A percentile compares a stretch with the other conserved stretches of the same genome.
Conservation (phyloP, 2,113 vertebrate species). For the Odocoileus virginianus region DNA sequence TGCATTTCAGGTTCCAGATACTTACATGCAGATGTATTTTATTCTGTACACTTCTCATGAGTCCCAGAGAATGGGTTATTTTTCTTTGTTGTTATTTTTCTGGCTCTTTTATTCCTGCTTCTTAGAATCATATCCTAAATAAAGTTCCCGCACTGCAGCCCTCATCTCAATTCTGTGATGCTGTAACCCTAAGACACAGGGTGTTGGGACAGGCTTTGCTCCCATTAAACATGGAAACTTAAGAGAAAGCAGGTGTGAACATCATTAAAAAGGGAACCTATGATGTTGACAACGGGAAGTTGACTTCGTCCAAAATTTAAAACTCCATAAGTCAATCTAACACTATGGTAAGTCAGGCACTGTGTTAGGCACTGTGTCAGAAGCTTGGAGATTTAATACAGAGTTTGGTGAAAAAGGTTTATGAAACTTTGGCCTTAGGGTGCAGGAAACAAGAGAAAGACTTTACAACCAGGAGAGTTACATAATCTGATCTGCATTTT, state of each 20-base stretch:
- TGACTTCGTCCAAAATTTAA: background rate
- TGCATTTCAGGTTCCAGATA: background rate
- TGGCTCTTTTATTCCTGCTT: background rate
- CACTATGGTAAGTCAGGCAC: background rate
- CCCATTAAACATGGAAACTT: background rate
- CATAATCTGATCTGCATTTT: background rate
- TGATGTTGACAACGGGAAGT: background rate
- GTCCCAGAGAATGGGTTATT: background rate
- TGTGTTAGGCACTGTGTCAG: background rate
- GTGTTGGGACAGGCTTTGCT: background rate
- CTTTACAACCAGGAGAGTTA: background rate
- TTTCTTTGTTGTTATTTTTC: background rate
- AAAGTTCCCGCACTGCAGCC: background rate
- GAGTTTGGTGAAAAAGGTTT: background rate
- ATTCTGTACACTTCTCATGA: background rate
- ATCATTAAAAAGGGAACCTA: background rate
- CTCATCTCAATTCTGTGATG: background rate
- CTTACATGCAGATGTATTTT: background rate
- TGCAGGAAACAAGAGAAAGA: background rate
- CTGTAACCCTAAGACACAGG: background rate
- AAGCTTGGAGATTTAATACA: background rate
- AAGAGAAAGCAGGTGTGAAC: background rate
- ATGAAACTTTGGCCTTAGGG: background rate
- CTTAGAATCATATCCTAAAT: background rate
- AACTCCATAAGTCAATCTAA: background rate